These are phyloP conservation scores for Connochaetes taurinus DNA, from an alignment of 2,113 vertebrate species.

Conservation along the genomic window DNA sequence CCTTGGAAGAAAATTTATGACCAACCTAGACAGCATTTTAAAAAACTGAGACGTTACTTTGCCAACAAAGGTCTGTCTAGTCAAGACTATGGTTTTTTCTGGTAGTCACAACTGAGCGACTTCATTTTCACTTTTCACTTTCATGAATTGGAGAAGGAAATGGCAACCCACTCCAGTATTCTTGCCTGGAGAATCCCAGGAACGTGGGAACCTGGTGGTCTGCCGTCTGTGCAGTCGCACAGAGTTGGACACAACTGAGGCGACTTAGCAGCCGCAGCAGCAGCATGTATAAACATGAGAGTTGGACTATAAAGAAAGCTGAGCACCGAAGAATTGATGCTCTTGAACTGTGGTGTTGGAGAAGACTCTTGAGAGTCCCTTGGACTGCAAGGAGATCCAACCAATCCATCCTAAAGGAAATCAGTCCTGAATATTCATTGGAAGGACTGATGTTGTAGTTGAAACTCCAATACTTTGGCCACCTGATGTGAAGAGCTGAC, in stretches of 20 bases:
- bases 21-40: not conserved
- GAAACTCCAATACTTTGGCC: not conserved
- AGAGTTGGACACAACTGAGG: not conserved
- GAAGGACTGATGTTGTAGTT: not conserved
- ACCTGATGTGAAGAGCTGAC: not conserved
- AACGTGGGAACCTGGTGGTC: not conserved
- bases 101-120: not conserved
- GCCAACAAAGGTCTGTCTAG: not conserved
- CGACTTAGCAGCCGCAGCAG: not conserved
- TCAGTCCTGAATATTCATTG: not conserved
- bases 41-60: not conserved
- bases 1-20: not conserved
- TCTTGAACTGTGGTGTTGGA: not conserved
- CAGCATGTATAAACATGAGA: not conserved
- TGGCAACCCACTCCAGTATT: not conserved
- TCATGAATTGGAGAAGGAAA: not conserved
- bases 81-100: not conserved
- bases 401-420: not conserved
- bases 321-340: rapidly evolving
- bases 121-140: not conserved
- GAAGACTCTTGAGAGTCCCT: not conserved
- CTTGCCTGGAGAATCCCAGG: not conserved
- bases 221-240: rapidly evolving
- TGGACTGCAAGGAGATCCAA: not conserved
- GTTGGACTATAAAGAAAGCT: not conserved